phyloP scores from a whole-genome alignment of 2,888 invertebrate genomes.

The Ganaspis brasiliensis region DNA sequence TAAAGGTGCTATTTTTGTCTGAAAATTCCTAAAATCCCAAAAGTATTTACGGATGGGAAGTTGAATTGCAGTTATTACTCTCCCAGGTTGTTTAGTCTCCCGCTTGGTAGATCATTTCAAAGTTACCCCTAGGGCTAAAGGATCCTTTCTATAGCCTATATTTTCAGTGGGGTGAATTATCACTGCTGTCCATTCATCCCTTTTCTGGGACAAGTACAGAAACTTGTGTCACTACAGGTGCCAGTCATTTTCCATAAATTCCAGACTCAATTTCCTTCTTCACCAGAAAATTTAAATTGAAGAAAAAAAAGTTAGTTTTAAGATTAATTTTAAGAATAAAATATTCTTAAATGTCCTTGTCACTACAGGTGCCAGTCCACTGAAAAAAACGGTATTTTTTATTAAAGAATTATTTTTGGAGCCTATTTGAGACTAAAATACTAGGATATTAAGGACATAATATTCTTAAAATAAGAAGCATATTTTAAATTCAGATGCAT shows the following conservation, averaged over 20 bases:
- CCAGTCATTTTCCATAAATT: conserved; percentile 7
- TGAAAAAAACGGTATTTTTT: no score
- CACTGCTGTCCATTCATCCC: conserved; percentile 38
- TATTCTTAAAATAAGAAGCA: no score
- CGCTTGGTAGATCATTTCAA: conserved; percentile 1
- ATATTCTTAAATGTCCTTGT: no score
- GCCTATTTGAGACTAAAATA: no score
- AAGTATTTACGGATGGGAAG: neutral
- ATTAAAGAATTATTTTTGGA: no score
- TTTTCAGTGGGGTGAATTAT: conserved; percentile 34
- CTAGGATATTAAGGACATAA: no score
- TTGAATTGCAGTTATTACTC: conserved; percentile 9
- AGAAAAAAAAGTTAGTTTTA: no score
- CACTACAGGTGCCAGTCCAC: no score
- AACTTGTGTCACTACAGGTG: conserved; percentile 6
- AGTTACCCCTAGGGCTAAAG: conserved; percentile 16
- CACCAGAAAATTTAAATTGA: no score
- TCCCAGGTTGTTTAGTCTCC: neutral
- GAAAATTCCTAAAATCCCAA: conserved; percentile 1
- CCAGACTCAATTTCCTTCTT: neutral
- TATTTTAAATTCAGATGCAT: no score
- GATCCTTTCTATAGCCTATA: conserved; percentile 35
- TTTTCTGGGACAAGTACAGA: conserved; percentile 18
- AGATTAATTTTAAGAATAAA: no score
- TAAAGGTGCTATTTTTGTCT: no score